A percentile compares a stretch with the other conserved stretches of the same genome.
Conservation (phyloP, 92 coral and sea anemone genomes). For the Chrysogorgia sp. region DNA sequence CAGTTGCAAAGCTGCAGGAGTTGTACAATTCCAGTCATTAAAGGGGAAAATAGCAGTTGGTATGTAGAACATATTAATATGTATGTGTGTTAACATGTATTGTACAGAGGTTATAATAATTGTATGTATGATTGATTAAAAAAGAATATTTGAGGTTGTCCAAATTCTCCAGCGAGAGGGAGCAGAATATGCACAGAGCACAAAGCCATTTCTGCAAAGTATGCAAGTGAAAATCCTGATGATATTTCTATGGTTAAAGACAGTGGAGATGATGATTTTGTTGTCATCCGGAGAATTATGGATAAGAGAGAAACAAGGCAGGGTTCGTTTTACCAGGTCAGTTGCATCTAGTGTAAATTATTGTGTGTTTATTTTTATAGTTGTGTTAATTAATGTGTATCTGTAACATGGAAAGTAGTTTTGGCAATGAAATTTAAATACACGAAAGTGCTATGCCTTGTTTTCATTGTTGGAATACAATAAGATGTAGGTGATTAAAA, state of each 20-base stretch:
- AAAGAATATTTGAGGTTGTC: conserved; percentile 29
- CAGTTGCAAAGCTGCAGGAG: conserved; percentile 29
- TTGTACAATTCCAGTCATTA: conserved; percentile 14
- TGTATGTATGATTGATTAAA: not conserved
- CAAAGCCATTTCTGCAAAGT: conserved; percentile 10
- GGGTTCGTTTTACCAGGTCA: conserved; percentile 41
- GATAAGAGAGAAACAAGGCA: conserved; percentile 37
- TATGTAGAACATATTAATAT: conserved; percentile 19
- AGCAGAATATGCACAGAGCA: conserved; percentile 23
- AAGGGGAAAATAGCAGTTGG: conserved; percentile 32
- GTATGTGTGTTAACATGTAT: conserved; percentile 5
- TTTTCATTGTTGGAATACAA: too few species aligned
- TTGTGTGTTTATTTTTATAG: too few species aligned
- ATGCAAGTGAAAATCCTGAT: conserved; percentile 29
- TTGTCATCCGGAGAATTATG: conserved; percentile 18
- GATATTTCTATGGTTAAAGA: conserved; percentile 6
- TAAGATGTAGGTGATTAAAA: too few species aligned
- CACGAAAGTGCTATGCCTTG: too few species aligned
- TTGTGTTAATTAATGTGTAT: too few species aligned
- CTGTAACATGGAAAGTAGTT: too few species aligned
- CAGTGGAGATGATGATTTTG: conserved; percentile 7
- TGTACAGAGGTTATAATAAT: not conserved
- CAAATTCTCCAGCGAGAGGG: conserved; percentile 38
- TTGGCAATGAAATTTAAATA: too few species aligned
- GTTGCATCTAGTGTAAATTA: not conserved